Base-by-base conservation (phyloP, 2,113 vertebrate species). In the Eleginops maclovinus region DNA sequence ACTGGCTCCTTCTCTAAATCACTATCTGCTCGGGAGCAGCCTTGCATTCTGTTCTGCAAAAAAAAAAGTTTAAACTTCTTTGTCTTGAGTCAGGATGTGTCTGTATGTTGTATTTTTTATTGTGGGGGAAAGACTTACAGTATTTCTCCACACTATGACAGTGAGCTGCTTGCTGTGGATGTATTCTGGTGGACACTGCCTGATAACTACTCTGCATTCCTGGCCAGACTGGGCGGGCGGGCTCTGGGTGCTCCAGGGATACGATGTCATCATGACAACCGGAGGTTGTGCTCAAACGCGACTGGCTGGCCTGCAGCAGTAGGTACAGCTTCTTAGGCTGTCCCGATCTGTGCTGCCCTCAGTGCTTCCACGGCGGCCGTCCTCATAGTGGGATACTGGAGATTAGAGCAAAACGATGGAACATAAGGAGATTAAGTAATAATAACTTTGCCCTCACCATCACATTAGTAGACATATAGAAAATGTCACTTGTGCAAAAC, bases 261-360 rank as follows among this genome's bases (percentile, higher is more conserved):
- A 82, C 46, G 26, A 51, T 64, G 74, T 89, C 87, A 76, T 47
- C 86, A 60, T 64, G 73, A 74, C 53, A 50, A 82, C 24, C 17
- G 67, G 58, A 63, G 82, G 46, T 65, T 78, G 89, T 70, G 75
- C 79, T 94, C 91, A 96, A 89, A 95, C 93, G 16, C 94, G 92
- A 80, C 95, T 96, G 73, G 95, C 91, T 17, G 95, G 94, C 83
- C 94, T 91, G 91, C 95, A 95, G 89, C 95, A 95, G 90, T 95
- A 96, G 62, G 95, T 90, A 86, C 94, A 95, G 91, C 94, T 95
- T 63, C 93, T 88, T 76, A 95, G 83, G 76, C 94, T 94, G 89
- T 94, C 95, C 79, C 93, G 92, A 50, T 95, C 94, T 0, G 91
- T 43, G 72, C 92, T 93, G 22, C 93, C 94, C 36, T 93, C 91